These are phyloP conservation scores for Drosophila pruinosa DNA, from an alignment of 1,140 invertebrate genomes.

Conservation along the genomic window DNA sequence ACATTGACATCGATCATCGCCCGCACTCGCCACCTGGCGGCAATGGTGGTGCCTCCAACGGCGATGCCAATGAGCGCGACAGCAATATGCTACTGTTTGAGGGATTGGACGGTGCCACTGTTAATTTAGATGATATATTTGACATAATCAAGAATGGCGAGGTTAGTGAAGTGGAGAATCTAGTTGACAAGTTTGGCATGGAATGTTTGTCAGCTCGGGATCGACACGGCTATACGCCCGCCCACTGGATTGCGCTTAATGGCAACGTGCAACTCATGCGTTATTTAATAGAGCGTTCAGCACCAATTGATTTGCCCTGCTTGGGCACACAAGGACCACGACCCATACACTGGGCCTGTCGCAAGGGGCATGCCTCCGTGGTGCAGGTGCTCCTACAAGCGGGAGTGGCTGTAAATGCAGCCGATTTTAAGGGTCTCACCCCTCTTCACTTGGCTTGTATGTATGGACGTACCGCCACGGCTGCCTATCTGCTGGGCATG, in stretches of 20 bases:
- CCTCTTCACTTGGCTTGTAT: slow-evolving; percentile 96
- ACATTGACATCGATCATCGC: slow-evolving; percentile 82
- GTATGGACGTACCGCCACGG: slow-evolving; percentile 94
- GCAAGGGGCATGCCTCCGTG: slow-evolving; percentile 92
- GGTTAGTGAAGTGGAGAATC: slow-evolving; percentile 89
- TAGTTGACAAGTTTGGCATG: slow-evolving; percentile 90
- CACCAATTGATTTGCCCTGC: slow-evolving; percentile 92
- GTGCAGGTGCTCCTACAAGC: slow-evolving; percentile 90
- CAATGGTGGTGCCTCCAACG: slow-evolving; percentile 16
- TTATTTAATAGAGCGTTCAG: slow-evolving; percentile 91
- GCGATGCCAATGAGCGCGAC: slow-evolving; percentile 65
- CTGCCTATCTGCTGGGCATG: slow-evolving; percentile 94
- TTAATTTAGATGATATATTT: slow-evolving; percentile 82
- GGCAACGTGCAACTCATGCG: slow-evolving; percentile 93
- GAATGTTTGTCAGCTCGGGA: slow-evolving; percentile 90
- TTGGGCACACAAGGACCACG: slow-evolving; percentile 93
- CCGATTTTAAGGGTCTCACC: slow-evolving; percentile 95
- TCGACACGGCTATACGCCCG: slow-evolving; percentile 95
- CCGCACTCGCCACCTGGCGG: slow-evolving; percentile 61
- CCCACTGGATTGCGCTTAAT: slow-evolving; percentile 95
- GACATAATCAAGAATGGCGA: slow-evolving; percentile 84
- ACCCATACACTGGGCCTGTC: slow-evolving; percentile 96
- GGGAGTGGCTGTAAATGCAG: slow-evolving; percentile 94
- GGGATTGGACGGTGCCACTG: slow-evolving; percentile 82
- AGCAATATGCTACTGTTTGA: slow-evolving; percentile 73